These are phyloP conservation scores for Peromyscus polionotus DNA, from an alignment of 2,113 vertebrate species.

Conservation along the genomic window DNA sequence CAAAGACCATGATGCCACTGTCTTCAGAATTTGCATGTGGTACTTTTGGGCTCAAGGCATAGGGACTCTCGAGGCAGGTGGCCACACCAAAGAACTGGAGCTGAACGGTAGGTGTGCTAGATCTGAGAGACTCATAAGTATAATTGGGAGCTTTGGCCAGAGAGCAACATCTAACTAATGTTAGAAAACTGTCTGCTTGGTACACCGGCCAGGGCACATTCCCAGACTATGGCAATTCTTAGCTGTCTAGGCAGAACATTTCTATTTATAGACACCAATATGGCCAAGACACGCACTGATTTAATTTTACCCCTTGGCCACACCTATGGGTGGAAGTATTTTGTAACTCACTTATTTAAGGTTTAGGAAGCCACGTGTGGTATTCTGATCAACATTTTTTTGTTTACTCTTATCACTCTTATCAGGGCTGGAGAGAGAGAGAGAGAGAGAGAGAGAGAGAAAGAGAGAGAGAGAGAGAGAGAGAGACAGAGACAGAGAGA, in stretches of 20 bases:
- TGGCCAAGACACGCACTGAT: neutral
- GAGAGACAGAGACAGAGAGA: neutral
- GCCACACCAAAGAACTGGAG: rapidly evolving
- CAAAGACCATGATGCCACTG: rapidly evolving
- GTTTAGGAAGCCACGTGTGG: neutral
- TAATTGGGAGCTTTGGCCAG: rapidly evolving
- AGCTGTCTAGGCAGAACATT: rapidly evolving
- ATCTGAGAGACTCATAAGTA: neutral
- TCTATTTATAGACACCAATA: rapidly evolving
- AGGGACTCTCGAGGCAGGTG: neutral
- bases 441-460: neutral
- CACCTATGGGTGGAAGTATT: neutral
- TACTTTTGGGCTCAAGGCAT: rapidly evolving
- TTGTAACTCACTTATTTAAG: neutral
- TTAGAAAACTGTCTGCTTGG: neutral
- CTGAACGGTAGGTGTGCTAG: no score
- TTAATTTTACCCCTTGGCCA: neutral
- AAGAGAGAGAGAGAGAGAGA: neutral
- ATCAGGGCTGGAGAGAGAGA: neutral
- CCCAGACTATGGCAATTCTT: rapidly evolving
- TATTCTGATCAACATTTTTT: neutral
- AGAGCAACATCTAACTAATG: rapidly evolving
- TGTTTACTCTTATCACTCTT: neutral
- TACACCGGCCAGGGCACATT: neutral
- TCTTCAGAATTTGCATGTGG: neutral